Evolutionary conservation across 2,888 invertebrate species (phyloP).

Genomic region (Folsomia manolachei): DNA sequence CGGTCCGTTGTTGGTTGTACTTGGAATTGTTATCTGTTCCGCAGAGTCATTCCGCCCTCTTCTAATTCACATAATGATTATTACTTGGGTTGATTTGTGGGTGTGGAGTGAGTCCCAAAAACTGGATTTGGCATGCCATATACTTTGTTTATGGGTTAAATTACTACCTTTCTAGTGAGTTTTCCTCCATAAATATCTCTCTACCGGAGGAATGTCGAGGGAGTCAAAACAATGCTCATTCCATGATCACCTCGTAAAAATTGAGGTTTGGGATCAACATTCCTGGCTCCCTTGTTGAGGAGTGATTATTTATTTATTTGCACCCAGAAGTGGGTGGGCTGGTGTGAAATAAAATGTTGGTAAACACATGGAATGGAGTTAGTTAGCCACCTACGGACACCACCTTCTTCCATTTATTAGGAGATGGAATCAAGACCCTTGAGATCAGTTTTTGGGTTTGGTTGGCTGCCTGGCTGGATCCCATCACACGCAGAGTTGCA

Average conservation of each 20-base stretch:
- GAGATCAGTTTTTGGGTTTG: background rate
- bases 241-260: background rate
- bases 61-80: background rate
- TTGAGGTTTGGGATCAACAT: background rate
- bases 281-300: no score
- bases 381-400: no score
- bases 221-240: background rate
- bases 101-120: background rate
- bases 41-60: background rate
- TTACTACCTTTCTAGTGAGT: background rate
- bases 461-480: background rate
- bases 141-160: background rate
- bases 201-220: background rate
- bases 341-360: background rate
- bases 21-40: background rate
- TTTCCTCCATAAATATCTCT: conserved; percentile 9
- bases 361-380: no score
- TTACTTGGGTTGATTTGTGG: conserved; percentile 1
- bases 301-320: no score
- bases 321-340: background rate
- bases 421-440: background rate
- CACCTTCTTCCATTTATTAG: no score
- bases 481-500: background rate
- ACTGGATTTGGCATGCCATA: background rate
- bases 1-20: background rate